Evolutionary conservation across 1,140 invertebrate species (phyloP).

Genomic region (Drosophila santomea): DNA sequence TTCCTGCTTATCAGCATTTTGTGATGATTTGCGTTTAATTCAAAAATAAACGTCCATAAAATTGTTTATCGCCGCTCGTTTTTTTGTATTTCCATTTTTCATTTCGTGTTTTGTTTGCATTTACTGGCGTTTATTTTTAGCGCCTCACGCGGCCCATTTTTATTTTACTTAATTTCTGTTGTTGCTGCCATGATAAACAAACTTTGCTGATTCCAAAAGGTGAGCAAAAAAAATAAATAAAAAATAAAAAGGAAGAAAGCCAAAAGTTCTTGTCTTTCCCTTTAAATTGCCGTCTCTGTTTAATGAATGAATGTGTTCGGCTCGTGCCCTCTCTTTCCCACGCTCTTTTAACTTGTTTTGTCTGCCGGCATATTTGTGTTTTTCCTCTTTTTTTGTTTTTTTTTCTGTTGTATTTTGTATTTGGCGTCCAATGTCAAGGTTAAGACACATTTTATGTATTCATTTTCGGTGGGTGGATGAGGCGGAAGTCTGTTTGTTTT

Average conservation of each 20-base stretch:
- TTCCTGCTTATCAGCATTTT: conserved; percentile 44
- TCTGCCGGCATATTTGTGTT: conserved; percentile 44
- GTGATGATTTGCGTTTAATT: conserved; percentile 59
- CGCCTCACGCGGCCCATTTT: conserved; percentile 63
- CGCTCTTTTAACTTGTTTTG: conserved; percentile 64
- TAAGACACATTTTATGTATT: conserved; percentile 75
- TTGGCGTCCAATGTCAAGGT: conserved; percentile 77
- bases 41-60: conserved; percentile 45
- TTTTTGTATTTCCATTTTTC: conserved; percentile 22
- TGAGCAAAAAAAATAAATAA: not conserved
- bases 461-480: conserved; percentile 47
- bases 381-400: conserved; percentile 21
- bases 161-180: conserved; percentile 45
- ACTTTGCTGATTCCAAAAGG: conserved; percentile 30
- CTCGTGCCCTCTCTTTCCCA: conserved; percentile 18
- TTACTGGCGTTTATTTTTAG: conserved; percentile 67
- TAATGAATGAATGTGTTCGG: conserved; percentile 53
- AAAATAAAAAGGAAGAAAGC: not conserved
- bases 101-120: conserved; percentile 39
- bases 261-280: conserved; percentile 29
- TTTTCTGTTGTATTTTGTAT: conserved; percentile 40
- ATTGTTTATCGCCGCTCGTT: conserved; percentile 50
- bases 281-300: conserved; percentile 49
- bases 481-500: conserved; percentile 62
- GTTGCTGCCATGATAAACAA: conserved; percentile 55